Evolutionary conservation across 1,140 invertebrate species (phyloP).

Genomic region (Ganaspis sp.): DNA sequence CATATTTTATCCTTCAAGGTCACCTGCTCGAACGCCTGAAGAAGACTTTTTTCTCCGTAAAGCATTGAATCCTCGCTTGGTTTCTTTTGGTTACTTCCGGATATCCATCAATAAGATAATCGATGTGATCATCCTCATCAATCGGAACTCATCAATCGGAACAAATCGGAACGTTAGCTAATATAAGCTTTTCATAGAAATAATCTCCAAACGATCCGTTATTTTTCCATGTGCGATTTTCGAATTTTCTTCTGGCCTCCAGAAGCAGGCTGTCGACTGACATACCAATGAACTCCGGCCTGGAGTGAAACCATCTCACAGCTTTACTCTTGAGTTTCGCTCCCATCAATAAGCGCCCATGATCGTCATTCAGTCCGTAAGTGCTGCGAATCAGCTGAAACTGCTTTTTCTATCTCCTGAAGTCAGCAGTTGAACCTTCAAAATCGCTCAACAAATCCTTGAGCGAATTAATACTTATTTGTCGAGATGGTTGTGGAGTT

Average conservation of each 20-base stretch:
- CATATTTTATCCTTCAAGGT: no score
- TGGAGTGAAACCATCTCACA: not conserved
- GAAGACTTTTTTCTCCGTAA: no score
- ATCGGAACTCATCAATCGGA: no score
- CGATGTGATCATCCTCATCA: not conserved
- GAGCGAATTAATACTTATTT: not conserved
- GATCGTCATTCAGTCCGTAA: conserved; percentile 26
- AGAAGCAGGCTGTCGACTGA: not conserved
- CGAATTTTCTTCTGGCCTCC: not conserved
- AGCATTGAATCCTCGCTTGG: no score
- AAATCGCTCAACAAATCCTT: not conserved
- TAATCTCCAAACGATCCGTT: not conserved
- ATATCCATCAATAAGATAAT: no score
- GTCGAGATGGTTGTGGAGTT: not conserved
- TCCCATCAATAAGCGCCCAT: not conserved
- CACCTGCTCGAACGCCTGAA: no score
- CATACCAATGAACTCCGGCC: not conserved
- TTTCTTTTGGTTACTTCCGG: no score
- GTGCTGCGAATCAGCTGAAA: not conserved
- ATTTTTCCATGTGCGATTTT: not conserved
- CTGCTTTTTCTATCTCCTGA: not conserved
- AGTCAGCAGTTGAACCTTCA: not conserved
- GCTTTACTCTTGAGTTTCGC: not conserved
- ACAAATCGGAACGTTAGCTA: conserved; percentile 33
- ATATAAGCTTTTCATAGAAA: conserved; percentile 30